phyloP scores from a whole-genome alignment of 2,797 vertebrate genomes.

The Xyrichtys novacula region DNA sequence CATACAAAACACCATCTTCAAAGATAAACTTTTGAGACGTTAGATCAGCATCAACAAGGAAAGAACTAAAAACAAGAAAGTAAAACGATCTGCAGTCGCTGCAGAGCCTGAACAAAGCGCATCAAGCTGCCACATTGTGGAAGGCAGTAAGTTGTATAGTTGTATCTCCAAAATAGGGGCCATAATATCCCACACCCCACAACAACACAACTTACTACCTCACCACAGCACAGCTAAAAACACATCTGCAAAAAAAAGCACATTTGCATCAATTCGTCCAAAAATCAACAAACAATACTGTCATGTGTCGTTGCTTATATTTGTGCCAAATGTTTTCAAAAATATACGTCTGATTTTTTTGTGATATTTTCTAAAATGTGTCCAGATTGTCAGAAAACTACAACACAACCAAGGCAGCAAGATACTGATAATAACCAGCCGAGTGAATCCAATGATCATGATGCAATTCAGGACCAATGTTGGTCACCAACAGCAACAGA shows the following conservation, averaged over 20 bases:
- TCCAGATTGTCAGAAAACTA: no score
- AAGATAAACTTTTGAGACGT: neutral
- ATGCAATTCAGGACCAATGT: slow-evolving; percentile 12
- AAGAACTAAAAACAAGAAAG: neutral
- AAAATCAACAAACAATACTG: no score
- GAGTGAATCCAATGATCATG: neutral
- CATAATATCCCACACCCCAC: slow-evolving; percentile 87
- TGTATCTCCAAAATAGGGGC: slow-evolving; percentile 88
- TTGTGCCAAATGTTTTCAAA: no score
- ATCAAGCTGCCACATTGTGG: slow-evolving; percentile 69
- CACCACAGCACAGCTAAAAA: slow-evolving; percentile 79
- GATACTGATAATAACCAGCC: neutral
- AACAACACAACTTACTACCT: slow-evolving; percentile 98
- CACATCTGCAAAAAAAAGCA: neutral
- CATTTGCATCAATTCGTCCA: no score
- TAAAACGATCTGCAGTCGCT: no score
- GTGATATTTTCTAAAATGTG: no score
- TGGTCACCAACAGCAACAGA: slow-evolving; percentile 49
- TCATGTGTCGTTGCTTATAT: no score
- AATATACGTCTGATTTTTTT: no score
- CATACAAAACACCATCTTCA: no score
- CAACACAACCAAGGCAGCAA: neutral
- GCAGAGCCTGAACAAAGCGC: neutral
- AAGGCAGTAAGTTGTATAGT: slow-evolving; percentile 96
- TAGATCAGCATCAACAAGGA: no score